Base-by-base conservation (phyloP, 2,113 vertebrate species). In the Heliornis fulica region DNA sequence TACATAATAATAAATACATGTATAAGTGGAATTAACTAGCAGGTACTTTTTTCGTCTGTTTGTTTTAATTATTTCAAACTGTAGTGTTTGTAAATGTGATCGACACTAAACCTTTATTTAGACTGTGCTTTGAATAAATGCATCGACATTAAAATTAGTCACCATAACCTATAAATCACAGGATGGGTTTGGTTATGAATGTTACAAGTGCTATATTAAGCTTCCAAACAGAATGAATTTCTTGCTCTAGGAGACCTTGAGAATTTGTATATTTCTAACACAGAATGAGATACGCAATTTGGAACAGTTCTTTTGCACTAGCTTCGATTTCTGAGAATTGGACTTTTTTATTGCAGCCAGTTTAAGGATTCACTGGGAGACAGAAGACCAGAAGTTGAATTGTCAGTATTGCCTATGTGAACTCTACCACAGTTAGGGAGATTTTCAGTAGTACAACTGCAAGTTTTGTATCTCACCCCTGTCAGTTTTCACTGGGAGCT, bases 81-180 rank as follows among this genome's bases (percentile, higher is more conserved):
- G 68, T 51, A 78, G 56, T 96, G 96, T 97, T 97, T 97, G 94
- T 93, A 96, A 97, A 97, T 97, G 96, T 92, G 97, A 97, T 97
- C 8, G 83, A 95, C 96, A 93, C 90, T 97, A 97, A 97, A 96
- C 60, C 93, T 90, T 94, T 97, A 93, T 96, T 95, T 94, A 95
- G 91, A 89, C 65, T 97, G 85, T 96, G 83, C 34, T 97, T 97
- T 94, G 94, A 97, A 96, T 95, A 97, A 97, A 93, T 85, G 83
- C 69, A 92, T 87, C 53, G n/a, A 96, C 91, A 93, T 95, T 83
- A 97, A 95, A 96, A 93, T 96, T 95, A 91, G 81, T 82, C 84
- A 89, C 76, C 54, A 82, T 78, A 95, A 89, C 89, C 86, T 94
- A 57, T 87, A 97, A 95, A 91, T 93, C 88, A 95, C 70, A 74